A percentile compares a stretch with the other conserved stretches of the same genome.
These are phyloP conservation scores for Poecilia wingei DNA, from an alignment of 2,797 vertebrate species.

Conservation along the genomic window DNA sequence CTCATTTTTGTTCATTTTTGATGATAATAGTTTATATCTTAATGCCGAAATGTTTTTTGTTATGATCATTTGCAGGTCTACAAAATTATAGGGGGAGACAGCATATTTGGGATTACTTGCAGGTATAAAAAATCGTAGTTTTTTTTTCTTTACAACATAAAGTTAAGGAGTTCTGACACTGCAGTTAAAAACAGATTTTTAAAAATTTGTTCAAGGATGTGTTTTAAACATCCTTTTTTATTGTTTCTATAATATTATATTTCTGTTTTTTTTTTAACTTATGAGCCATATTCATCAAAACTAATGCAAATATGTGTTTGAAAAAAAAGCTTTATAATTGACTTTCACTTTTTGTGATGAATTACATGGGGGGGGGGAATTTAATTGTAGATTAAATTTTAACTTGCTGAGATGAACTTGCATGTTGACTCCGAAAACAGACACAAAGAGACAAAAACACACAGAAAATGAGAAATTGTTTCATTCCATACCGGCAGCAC, in stretches of 20 bases:
- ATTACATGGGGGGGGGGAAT: neutral
- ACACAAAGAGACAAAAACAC: conserved; percentile 35
- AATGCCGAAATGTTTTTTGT: neutral
- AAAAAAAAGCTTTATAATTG: neutral
- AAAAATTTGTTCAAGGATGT: neutral
- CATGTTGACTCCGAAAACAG: conserved; percentile 42
- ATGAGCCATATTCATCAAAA: neutral
- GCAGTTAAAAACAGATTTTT: no score
- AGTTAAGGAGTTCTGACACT: no score
- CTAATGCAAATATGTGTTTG: neutral
- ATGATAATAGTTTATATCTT: neutral
- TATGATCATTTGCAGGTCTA: neutral
- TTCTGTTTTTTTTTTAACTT: neutral
- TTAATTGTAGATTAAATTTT: neutral
- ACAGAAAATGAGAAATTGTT: conserved; percentile 44
- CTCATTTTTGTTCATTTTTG: neutral
- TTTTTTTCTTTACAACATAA: no score
- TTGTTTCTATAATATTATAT: neutral
- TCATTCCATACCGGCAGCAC: conserved; percentile 30
- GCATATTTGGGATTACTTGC: no score
- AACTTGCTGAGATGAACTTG: conserved; percentile 21
- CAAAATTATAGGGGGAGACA: neutral
- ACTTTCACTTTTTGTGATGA: neutral
- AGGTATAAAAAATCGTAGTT: no score
- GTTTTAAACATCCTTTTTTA: neutral